phyloP scores from a whole-genome alignment of 1,140 invertebrate species.

The Lethrus apterus region DNA sequence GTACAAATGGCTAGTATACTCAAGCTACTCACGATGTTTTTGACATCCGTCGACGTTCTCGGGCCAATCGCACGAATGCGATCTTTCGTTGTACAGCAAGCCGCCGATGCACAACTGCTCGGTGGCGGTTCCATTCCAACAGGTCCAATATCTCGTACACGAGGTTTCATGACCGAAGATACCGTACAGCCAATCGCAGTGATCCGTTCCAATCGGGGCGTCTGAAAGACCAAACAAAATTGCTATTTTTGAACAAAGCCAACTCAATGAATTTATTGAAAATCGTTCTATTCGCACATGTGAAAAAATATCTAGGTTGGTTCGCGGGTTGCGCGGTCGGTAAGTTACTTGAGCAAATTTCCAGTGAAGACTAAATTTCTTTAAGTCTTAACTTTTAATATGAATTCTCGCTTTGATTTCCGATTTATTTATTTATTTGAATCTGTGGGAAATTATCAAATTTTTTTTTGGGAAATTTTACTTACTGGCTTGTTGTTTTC shows the following conservation, averaged over 20 bases:
- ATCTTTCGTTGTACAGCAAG: conserved; percentile 81
- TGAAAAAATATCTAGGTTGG: neutral
- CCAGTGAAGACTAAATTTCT: too few species aligned
- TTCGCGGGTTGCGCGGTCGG: conserved; percentile 1
- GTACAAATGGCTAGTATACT: too few species aligned
- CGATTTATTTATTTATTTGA: too few species aligned
- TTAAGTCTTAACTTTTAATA: too few species aligned
- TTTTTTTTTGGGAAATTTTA: conserved; percentile 22
- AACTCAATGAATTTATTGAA: neutral
- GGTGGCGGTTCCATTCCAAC: conserved; percentile 88
- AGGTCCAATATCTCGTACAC: conserved; percentile 89
- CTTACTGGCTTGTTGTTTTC: conserved; percentile 64
- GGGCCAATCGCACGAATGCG: conserved; percentile 88
- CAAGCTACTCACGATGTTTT: conserved; percentile 77
- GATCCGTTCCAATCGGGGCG: conserved; percentile 72
- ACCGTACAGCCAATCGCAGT: conserved; percentile 88
- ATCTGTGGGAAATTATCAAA: too few species aligned
- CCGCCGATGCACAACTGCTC: conserved; percentile 91
- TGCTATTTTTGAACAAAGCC: neutral
- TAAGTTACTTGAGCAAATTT: too few species aligned
- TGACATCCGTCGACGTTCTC: conserved; percentile 88
- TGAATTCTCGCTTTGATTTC: too few species aligned
- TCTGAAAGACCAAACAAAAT: conserved; percentile 47
- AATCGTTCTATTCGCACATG: neutral
- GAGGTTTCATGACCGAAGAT: conserved; percentile 90